Conservation (phyloP, 2,113 vertebrate genomes). For the Sakesphorus luctuosus region DNA sequence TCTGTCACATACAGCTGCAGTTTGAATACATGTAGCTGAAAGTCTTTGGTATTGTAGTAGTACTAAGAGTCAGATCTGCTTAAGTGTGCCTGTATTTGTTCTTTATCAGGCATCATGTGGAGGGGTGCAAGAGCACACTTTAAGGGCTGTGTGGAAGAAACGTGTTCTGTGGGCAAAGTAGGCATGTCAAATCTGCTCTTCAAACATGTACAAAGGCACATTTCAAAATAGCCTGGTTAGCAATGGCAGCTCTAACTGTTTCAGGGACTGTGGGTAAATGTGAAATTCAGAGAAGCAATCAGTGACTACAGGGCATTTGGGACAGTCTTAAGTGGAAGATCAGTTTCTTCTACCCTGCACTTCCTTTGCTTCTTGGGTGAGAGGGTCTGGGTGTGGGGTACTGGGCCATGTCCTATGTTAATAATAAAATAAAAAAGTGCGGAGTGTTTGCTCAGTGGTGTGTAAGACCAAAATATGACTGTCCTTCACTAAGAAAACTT, state of each 20-base stretch:
- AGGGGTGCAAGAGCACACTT: not conserved
- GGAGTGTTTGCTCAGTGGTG: not conserved
- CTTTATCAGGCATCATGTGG: not conserved
- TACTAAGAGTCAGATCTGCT: not conserved
- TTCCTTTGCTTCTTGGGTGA: not conserved
- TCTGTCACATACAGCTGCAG: not conserved
- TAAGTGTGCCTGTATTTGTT: not conserved
- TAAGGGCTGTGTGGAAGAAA: rapidly evolving
- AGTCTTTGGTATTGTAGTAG: not conserved
- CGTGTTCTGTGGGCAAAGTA: not conserved
- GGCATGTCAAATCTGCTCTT: not conserved
- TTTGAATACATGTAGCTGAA: not conserved
- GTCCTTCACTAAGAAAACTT: not conserved
- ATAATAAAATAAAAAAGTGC: not conserved
- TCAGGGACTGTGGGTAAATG: not conserved
- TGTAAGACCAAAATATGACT: not conserved
- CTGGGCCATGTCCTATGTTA: not conserved
- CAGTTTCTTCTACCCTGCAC: not conserved
- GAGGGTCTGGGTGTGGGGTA: not conserved
- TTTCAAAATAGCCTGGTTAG: not conserved
- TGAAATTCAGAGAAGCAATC: not conserved
- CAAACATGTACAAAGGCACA: rapidly evolving
- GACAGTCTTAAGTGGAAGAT: not conserved
- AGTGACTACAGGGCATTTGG: rapidly evolving
- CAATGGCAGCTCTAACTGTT: not conserved